phyloP scores from a whole-genome alignment of 2,113 vertebrate genomes.

The Setophaga coronata region DNA sequence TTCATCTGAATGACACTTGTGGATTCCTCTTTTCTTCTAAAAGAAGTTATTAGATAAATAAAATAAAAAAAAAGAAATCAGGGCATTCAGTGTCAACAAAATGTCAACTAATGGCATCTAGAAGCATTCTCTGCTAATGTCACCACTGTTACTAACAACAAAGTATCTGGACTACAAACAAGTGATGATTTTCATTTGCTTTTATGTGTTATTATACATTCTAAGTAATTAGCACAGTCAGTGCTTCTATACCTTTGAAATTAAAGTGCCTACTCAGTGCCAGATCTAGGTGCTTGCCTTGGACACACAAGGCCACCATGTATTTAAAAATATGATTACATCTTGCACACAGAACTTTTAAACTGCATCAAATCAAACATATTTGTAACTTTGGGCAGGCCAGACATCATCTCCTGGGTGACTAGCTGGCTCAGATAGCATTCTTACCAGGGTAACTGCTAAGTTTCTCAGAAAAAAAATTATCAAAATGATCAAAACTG shows the following conservation, averaged over 20 bases:
- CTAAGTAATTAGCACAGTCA: background rate
- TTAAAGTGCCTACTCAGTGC: background rate
- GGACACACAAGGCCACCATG: background rate
- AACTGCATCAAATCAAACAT: background rate
- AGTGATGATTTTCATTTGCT: background rate
- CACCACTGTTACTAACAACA: background rate
- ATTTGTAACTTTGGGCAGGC: background rate
- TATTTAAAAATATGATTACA: background rate
- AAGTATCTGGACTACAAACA: background rate
- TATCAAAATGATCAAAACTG: background rate
- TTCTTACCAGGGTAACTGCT: background rate
- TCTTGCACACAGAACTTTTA: background rate
- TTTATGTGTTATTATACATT: background rate
- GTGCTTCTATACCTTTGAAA: background rate
- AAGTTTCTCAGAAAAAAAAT: background rate
- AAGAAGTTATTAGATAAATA: background rate
- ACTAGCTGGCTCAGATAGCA: background rate
- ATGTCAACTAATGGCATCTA: background rate
- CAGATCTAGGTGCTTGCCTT: background rate
- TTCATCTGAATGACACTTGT: background rate
- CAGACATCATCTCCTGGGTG: background rate
- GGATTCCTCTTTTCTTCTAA: background rate
- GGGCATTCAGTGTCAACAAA: background rate
- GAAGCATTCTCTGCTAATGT: background rate
- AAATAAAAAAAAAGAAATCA: background rate